Base-by-base conservation (phyloP, 2,888 invertebrate species). In the Rhagophthalmus giganteus region DNA sequence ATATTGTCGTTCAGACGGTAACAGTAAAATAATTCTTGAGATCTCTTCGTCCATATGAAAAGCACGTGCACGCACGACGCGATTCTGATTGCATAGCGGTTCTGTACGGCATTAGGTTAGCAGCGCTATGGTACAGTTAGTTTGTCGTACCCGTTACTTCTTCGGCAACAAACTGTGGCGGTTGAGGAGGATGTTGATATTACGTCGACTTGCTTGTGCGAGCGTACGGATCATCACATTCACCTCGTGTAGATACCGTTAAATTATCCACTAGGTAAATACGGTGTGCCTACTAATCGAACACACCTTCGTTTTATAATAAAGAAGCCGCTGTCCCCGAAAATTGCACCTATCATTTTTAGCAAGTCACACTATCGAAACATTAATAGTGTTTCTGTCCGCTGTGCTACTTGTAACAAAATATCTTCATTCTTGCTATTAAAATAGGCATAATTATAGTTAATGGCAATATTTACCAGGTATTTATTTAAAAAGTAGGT, bases 41-140 rank as follows among this genome's bases (percentile, higher is more conserved):
- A 35, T 11, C 12, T 10, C 20, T 28, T 37, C 46, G 14, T 46
- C 30, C 46, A 46, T 46, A 46, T 46, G 46, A 32, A 24, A 46
- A 46, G 31, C 38, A 46, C 37, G 46, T 31, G 46, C 30, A 14
- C 3, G 7, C 37, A 41, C 48, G 48, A 47, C 44, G 46, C 48
- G 51, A 42, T 47, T 58, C 54, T 46, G 48, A 42, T 49, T 50
- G 51, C 37, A 48, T 59, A 57, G 57, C 59, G 59, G 59, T 54
- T 57, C 44, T 42, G 35, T 31, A 39, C 56, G 61, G 63, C 66
- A 66, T 63, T 66, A 55, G 65, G 66, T 66, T 66, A 66, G 58
- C 64, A 64, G 65, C 64, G 58, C 60, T 46, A 58, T 38, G 47
- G 54, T 58, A 58, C 59, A 59, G 59, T 59, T 60, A 55, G 47